Evolutionary conservation across 2,113 vertebrate genomes (phyloP), one percentile per base, ranked within the genome.

Genomic region (Pangasianodon gigas): DNA sequence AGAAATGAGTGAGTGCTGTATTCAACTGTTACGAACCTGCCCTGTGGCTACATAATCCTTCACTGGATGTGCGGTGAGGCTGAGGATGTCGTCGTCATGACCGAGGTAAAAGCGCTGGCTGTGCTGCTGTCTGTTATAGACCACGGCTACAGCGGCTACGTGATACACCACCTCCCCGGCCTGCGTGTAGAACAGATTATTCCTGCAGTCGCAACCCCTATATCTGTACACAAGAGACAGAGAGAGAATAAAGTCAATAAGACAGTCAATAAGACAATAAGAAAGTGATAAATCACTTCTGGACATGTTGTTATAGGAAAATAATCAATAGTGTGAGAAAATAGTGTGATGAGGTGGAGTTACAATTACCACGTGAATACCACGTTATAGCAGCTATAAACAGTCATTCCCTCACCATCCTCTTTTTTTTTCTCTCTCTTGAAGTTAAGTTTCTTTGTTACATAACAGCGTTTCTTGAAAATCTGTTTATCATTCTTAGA

Each of bases 151-250:
- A 0, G 98, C 98, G 0, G 98, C 98, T n/a, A 99, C 97, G 44
- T 99, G 98, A 94, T 98, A 99, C 48, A 98, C 97, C 56, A 99
- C 97, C 92, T 99, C 98, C 1, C 98, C 98, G 0, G 96, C 56
- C 94, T 98, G 98, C 0, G 97, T 98, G 96, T 99, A 99, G 95
- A 97, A 98, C 86, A 99, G 96, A 92, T 99, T 99, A 95, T 99
- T 99, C 48, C 98, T 95, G 91, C 98, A 99, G 95, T 99, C 98
- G 0, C 97, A 99, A 89, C 98, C 98, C 75, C 98, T 96, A 44
- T 99, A 99, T 87, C 98, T 99, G 94, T 44, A 51, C 14, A 21
- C 0, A 24, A 88, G 48, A 90, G 93, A 89, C 87, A 93, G n/a
- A 87, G 29, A 81, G 69, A 65, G 11, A 79, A 52, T 81, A 52